Evolutionary conservation across 2,113 vertebrate genomes (phyloP).

Genomic region (Hyaena hyaena): DNA sequence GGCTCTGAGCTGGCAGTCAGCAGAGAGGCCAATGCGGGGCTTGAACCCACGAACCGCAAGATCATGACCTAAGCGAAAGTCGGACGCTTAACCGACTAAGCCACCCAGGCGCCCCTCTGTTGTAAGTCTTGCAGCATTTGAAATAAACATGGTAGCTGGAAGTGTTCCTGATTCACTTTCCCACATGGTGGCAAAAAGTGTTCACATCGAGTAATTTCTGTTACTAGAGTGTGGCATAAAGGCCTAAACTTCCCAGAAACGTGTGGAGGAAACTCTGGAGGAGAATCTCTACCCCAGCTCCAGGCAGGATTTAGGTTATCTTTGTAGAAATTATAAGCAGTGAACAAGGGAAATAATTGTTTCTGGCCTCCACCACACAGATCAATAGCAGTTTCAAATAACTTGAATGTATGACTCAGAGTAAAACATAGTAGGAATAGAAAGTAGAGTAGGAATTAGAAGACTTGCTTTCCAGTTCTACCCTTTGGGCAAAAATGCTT

Average conservation of each 20-base stretch:
- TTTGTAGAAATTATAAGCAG: neutral
- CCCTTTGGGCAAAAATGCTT: neutral
- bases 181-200: neutral
- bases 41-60: no score
- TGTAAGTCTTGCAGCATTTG: constrained; percentile 8
- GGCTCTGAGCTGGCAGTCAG: no score
- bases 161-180: neutral
- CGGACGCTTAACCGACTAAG: no score
- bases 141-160: neutral
- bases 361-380: neutral
- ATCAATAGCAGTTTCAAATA: neutral
- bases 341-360: neutral
- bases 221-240: neutral
- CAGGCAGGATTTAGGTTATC: neutral
- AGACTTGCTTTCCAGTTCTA: neutral
- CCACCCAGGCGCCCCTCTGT: neutral
- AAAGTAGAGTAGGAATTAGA: neutral
- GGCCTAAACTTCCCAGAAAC: neutral
- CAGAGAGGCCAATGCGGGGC: no score
- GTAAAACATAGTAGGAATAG: neutral
- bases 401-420: neutral
- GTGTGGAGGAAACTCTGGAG: neutral
- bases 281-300: neutral
- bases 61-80: no score
- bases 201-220: neutral